Base-by-base conservation (phyloP, 2,888 invertebrate genomes). In the Gasteruption jaculator region DNA sequence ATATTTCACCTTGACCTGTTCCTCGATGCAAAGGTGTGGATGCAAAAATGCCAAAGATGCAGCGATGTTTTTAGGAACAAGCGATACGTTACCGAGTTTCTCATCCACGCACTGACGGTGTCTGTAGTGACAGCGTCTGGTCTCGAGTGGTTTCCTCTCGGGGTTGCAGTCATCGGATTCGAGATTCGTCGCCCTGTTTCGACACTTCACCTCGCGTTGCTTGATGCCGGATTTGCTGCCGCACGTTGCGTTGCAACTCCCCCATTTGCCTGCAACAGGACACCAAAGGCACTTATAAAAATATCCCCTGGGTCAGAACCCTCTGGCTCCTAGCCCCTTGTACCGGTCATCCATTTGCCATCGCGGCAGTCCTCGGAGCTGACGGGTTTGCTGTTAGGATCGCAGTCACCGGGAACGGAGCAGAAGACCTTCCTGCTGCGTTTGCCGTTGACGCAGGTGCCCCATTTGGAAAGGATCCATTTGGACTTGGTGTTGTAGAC, bases 401-500 rank as follows among this genome's bases (percentile, higher is more conserved):
- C 56, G 37, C 66, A 67, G 34, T 62, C 64, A 4, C 56, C 61
- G 2, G 52, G 43, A 12, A 52, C 41, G n/a, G 65, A 58, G 27
- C 66, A 67, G 3, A 48, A 57, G 1, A 65, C 64, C 31, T 61
- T 62, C 35, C 66, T 54, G 24, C 33, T 60, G 29, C 65, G 54
- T 32, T 55, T 62, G 1, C 65, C 60, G 4, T 48, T 49, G 12
- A 44, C n/a, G 27, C 66, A 67, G 16, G 56, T 55, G 35, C 57
- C 61, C 66, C 66, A 67, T 35, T 60, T 61, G 7, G 65, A 60
- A 1, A 63, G 60, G 22, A 56, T 57, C 66, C 66, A 67, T 38
- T 62, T 65, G 0, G 65, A 57, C 31, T 64, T 66, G 5, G 61
- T 55, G 35, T 60, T 61, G 46, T 65, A 65, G 50, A 61, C 57